Evolutionary conservation across 2,113 vertebrate genomes (phyloP).

Genomic region (Tragulus kanchil): DNA sequence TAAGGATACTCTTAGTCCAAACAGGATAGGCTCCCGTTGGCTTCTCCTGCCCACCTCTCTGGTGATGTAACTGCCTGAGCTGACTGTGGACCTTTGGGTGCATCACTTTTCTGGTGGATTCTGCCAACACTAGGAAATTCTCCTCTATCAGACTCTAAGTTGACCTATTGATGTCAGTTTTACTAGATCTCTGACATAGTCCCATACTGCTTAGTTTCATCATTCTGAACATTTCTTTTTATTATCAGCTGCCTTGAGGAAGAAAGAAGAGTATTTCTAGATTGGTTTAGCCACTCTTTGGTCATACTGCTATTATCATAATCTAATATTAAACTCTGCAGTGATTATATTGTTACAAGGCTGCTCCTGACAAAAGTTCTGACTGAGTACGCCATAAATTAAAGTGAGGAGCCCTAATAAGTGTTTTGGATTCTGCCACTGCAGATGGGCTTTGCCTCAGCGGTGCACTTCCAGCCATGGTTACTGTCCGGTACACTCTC

Average conservation of each 20-base stretch:
- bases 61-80: background rate
- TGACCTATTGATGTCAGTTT: background rate
- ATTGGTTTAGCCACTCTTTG: background rate
- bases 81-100: background rate
- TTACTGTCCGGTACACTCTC: background rate
- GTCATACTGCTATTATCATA: background rate
- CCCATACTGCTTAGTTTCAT: background rate
- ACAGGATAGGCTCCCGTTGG: background rate
- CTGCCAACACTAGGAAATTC: background rate
- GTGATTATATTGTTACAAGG: background rate
- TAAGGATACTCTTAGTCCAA: background rate
- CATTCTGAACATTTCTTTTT: background rate
- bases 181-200: background rate
- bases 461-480: background rate
- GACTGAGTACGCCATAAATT: background rate
- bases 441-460: background rate
- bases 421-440: background rate
- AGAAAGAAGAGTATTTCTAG: background rate
- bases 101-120: background rate
- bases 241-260: background rate
- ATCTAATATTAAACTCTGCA: background rate
- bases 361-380: background rate
- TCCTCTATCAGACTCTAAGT: background rate
- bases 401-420: background rate
- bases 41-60: background rate